Base-by-base conservation (phyloP, 1,140 invertebrate species). In the Drosophila mauritiana region DNA sequence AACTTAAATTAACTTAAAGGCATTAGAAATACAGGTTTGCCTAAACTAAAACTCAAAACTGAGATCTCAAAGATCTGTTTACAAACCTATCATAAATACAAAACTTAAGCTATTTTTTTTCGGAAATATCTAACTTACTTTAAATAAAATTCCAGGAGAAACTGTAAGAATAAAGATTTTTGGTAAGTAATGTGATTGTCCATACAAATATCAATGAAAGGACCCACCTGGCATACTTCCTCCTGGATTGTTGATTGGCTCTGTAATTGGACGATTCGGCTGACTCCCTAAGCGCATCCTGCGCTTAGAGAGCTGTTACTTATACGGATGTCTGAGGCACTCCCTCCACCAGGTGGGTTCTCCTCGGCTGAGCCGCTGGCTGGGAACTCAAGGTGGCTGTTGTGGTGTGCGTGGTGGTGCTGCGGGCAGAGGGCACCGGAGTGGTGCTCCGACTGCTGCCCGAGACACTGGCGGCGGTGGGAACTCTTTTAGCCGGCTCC, bases 301-400 rank as follows among this genome's bases (percentile, higher is more conserved):
- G 77, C 80, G 64, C 85, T 82, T 91, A 91, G 86, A 91, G 83
- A 91, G 86, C 80, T 31, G 86, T 91, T 83, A 82, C 90, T 91
- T 92, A 92, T 61, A 92, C 91, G 6, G 91, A 92, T 20, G 91
- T 92, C 43, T 92, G 91, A 0, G 91, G 91, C 11, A 92, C 72
- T 6, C 91, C 91, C 64, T 92, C 91, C 34, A 92, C 82, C 45
- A 92, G 67, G 20, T 91, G 89, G 10, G 91, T 92, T 17, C 91
- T 78, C n/a, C 85, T 57, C 15, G 84, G 84, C 37, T 86, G 82
- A 6, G 51, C 68, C 34, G 80, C 67, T 6, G 82, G 69, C 39
- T 86, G 84, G 0, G 78, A 57, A 1, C 61, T 63, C 37, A 91
- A 15, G 6, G 80, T 90, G 20, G 90, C 90, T n/a, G 90, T 90